Evolutionary conservation across 2,888 invertebrate genomes (phyloP).

Genomic region (Monopis laevigella): DNA sequence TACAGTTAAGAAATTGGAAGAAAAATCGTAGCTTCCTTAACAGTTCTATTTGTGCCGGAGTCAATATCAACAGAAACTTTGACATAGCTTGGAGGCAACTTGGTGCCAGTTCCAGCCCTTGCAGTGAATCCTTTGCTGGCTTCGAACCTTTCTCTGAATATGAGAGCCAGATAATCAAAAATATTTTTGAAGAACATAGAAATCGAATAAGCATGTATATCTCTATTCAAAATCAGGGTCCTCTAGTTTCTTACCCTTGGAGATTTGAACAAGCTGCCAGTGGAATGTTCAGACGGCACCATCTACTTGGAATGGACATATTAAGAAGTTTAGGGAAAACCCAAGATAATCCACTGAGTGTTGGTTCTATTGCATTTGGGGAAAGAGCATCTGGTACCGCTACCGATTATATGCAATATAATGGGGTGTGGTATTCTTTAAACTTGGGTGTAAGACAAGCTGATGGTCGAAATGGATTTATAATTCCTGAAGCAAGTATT

Average conservation of each 20-base stretch:
- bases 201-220: constrained; percentile 69
- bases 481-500: constrained; percentile 38
- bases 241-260: constrained; percentile 75
- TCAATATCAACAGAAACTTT: constrained; percentile 81
- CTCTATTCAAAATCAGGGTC: constrained; percentile 80
- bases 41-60: constrained; percentile 67
- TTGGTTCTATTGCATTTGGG: constrained; percentile 33
- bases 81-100: constrained; percentile 73
- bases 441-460: constrained; percentile 37
- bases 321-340: constrained; percentile 25
- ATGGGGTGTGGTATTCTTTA: constrained; percentile 33
- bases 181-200: constrained; percentile 59
- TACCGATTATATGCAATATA: constrained; percentile 35
- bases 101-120: constrained; percentile 67
- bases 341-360: constrained; percentile 30
- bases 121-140: constrained; percentile 72
- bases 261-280: constrained; percentile 63
- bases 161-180: constrained; percentile 67
- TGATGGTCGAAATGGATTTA: constrained; percentile 28
- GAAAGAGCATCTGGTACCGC: constrained; percentile 48
- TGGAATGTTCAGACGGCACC: constrained; percentile 41
- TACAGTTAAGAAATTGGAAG: constrained; percentile 72
- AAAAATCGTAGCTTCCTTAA: constrained; percentile 69
- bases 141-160: constrained; percentile 70
- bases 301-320: constrained; percentile 37